Percentiles rank a stretch among this genome's conserved stretches.
These are phyloP conservation scores for Chlamydotis undulata DNA, from an alignment of 2,113 vertebrate genomes.

Conservation along the genomic window DNA sequence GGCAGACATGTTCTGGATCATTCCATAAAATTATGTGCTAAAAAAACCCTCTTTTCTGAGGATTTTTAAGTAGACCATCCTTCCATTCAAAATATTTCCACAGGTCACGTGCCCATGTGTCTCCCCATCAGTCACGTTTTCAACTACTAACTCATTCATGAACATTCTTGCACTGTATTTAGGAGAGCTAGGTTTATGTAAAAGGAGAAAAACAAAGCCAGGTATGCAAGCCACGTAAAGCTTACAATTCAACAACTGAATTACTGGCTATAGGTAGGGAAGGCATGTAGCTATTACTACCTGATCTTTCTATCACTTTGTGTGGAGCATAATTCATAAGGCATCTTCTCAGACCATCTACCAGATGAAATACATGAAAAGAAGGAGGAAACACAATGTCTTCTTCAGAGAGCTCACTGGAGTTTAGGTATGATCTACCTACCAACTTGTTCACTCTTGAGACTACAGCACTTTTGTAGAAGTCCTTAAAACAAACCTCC, in stretches of 20 bases:
- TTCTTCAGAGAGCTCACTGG: background rate
- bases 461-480: background rate
- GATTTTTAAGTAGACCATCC: background rate
- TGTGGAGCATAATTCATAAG: background rate
- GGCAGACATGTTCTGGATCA: background rate
- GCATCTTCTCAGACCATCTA: background rate
- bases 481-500: background rate
- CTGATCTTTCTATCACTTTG: background rate
- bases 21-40: background rate
- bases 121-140: background rate
- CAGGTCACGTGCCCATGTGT: background rate
- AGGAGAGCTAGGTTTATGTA: background rate
- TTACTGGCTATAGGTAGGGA: background rate
- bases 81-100: background rate
- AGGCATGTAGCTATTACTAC: background rate
- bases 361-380: background rate
- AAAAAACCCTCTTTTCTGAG: background rate
- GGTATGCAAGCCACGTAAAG: background rate
- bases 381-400: background rate
- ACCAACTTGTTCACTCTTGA: background rate
- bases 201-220: background rate
- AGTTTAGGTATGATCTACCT: background rate
- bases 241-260: background rate
- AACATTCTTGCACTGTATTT: background rate
- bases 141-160: background rate